A percentile compares a stretch with the other conserved stretches of the same genome.
Conservation (phyloP, 2,888 invertebrate species). For the Galeopsomyia nigrocyanea region DNA sequence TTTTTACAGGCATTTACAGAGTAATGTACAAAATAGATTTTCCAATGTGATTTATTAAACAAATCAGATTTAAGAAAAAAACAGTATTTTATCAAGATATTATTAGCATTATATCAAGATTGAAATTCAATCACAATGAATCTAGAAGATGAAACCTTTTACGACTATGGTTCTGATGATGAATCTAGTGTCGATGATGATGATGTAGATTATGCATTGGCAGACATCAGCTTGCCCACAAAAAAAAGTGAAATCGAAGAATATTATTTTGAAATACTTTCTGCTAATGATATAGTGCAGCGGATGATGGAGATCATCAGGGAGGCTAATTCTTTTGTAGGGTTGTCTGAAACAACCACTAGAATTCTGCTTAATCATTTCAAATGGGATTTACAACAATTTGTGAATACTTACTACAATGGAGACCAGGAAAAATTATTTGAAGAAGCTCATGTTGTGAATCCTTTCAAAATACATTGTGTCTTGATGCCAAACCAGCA, state of each 20-base stretch:
- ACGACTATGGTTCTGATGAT: no score
- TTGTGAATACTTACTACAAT: conserved; percentile 74
- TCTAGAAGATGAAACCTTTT: no score
- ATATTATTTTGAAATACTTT: conserved; percentile 9
- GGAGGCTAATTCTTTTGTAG: not conserved
- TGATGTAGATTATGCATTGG: no score
- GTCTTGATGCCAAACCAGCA: not conserved
- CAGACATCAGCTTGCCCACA: no score
- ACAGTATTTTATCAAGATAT: no score
- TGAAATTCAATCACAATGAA: no score
- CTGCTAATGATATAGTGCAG: not conserved
- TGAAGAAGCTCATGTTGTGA: conserved; percentile 90
- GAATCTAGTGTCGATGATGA: no score
- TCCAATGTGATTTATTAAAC: no score
- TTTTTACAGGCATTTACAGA: no score
- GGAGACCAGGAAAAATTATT: conserved; percentile 88
- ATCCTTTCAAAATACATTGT: conserved; percentile 71
- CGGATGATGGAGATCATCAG: not conserved
- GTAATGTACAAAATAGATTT: no score
- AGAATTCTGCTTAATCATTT: conserved; percentile 74
- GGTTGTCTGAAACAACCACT: conserved; percentile 63
- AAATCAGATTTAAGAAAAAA: no score
- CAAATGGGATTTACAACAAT: conserved; percentile 75
- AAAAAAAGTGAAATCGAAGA: not conserved
- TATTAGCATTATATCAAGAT: no score